Evolutionary conservation across 2,797 vertebrate genomes (phyloP), one percentile per base, ranked within the genome.

Genomic region (Paedocypris micromegethes): DNA sequence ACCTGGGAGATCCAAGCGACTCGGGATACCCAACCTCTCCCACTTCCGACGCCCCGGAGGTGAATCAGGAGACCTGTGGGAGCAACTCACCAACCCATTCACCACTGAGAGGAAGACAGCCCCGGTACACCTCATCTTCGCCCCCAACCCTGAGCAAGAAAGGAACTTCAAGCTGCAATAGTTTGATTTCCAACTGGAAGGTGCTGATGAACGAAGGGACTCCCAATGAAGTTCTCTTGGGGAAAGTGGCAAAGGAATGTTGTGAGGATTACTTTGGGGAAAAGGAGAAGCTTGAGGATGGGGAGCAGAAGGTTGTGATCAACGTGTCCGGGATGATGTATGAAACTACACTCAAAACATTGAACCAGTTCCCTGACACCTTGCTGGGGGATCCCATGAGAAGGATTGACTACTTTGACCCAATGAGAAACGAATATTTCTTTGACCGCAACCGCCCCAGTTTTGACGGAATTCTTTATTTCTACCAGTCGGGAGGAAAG

Each of bases 371-470:
- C 78, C 95, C 97, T 0, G 93, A 98, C 9, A 94, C 95, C 0
- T 84, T 99, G 47, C 89, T 99, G 0, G 96, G 97, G 43, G 89
- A 97, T 75, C 91, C 93, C 0, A 89, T 90, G 55, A 98, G 93
- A 85, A 89, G 97, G 80, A 92, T 95, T 77, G 88, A 85, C 9
- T 95, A 94, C 86, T 99, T 98, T 0, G 96, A 98, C 82, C 94
- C 93, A 4, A 95, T 98, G 94, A 95, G 81, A 78, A 98, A 99
- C 0, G 94, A 99, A 6, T 99, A 99, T 74, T 99, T 98, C 82
- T 99, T 99, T 66, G 96, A 99, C 68, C 86, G 97, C 76, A 98
- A 98, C 78, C 91, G 97, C 2, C 96, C 96, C 5, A 94, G 95
- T 71, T 99, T 99, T 72, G 97, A 99, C 75, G 94, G 95, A 42